These are phyloP conservation scores for Netelia virgata DNA, from an alignment of 2,888 invertebrate species.

Conservation along the genomic window DNA sequence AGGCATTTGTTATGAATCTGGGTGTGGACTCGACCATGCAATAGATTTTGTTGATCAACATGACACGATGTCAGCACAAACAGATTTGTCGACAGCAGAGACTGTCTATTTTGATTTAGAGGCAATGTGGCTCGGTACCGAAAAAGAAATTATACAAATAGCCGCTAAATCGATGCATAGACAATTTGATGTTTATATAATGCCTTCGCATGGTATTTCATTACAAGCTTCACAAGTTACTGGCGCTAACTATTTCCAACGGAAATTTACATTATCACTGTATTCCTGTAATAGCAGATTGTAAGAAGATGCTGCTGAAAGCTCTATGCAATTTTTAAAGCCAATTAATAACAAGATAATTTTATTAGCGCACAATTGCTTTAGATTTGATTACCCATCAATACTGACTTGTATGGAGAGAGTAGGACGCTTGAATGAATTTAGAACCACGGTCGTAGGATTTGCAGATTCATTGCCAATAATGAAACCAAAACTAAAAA, in stretches of 20 bases:
- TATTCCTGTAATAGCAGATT: conserved; percentile 23
- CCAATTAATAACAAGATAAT: conserved; percentile 27
- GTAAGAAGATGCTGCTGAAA: conserved; percentile 14
- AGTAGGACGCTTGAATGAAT: conserved; percentile 16
- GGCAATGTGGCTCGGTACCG: background rate
- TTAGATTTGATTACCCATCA: conserved; percentile 44
- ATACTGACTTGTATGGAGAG: conserved; percentile 24
- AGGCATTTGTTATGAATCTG: conserved; percentile 57
- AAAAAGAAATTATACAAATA: background rate
- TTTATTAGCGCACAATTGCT: conserved; percentile 53
- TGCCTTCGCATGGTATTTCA: conserved; percentile 16
- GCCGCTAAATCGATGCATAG: conserved; percentile 6
- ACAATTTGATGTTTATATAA: conserved; percentile 23
- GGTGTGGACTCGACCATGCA: conserved; percentile 54
- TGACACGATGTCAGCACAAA: background rate
- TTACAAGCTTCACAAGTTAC: conserved; percentile 39
- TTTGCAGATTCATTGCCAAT: conserved; percentile 51
- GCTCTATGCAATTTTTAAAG: conserved; percentile 31
- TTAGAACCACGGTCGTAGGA: conserved; percentile 13
- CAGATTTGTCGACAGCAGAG: conserved; percentile 10
- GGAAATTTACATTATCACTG: conserved; percentile 27
- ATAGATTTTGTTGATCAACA: conserved; percentile 56
- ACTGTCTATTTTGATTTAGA: conserved; percentile 50
- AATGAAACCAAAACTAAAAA: conserved; percentile 37
- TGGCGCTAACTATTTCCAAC: conserved; percentile 22